phyloP scores from a whole-genome alignment of 2,888 invertebrate species.

The Pediacus dermestoides region DNA sequence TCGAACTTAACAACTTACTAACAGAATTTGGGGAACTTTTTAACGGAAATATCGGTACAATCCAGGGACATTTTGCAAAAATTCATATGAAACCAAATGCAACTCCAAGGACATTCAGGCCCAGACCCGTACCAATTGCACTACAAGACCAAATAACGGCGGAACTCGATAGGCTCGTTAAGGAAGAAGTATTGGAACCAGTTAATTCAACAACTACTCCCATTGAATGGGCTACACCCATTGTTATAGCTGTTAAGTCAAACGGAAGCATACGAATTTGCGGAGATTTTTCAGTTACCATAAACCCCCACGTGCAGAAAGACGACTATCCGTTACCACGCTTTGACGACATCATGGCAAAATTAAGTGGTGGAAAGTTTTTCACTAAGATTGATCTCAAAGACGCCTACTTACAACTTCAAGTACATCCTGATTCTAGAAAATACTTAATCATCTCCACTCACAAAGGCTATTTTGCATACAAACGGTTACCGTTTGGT shows the following conservation, averaged over 20 bases:
- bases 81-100: too few relatives aligned
- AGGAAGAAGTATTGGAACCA: too few relatives aligned
- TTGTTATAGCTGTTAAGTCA: conserved; percentile 29
- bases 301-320: conserved; percentile 31
- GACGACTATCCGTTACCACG: neutral
- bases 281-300: conserved; percentile 31
- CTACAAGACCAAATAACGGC: too few relatives aligned
- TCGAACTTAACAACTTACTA: too few relatives aligned
- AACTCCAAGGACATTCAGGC: too few relatives aligned
- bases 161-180: too few relatives aligned
- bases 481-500: conserved; percentile 20
- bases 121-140: too few relatives aligned
- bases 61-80: too few relatives aligned
- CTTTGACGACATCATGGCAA: conserved; percentile 10
- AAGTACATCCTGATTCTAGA: conserved; percentile 9
- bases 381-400: conserved; percentile 30
- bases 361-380: conserved; percentile 26
- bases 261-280: conserved; percentile 31
- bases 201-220: too few relatives aligned
- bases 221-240: conserved; percentile 32
- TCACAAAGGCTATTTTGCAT: conserved; percentile 12
- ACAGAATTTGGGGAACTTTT: too few relatives aligned
- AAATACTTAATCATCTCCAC: conserved; percentile 5
- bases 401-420: conserved; percentile 19
- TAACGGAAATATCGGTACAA: too few relatives aligned